phyloP scores from a whole-genome alignment of 2,888 invertebrate genomes.

The Microplitis deprimator region DNA sequence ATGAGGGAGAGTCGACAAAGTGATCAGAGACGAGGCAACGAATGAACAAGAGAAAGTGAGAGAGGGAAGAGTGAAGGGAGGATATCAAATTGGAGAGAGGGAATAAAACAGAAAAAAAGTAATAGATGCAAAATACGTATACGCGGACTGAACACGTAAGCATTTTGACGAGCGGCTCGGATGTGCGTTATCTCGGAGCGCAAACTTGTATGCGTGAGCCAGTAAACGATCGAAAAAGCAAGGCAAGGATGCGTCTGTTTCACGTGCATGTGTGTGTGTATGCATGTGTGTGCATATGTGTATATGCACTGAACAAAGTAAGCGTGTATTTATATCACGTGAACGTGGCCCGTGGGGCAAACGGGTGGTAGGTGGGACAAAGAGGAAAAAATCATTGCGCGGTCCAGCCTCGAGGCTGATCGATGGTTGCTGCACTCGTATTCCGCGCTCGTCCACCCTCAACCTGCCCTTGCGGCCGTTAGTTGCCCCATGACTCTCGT shows the following conservation, averaged over 20 bases:
- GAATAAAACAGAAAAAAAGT: conserved; percentile 46
- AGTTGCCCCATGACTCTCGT: conserved; percentile 46
- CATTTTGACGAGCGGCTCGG: conserved; percentile 45
- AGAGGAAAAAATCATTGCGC: conserved; percentile 72
- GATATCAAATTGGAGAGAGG: conserved; percentile 12
- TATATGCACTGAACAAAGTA: conserved; percentile 44
- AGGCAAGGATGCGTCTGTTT: conserved; percentile 15
- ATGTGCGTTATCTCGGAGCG: conserved; percentile 35
- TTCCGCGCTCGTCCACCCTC: conserved; percentile 46
- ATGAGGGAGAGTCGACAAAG: conserved; percentile 27
- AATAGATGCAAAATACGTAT: conserved; percentile 49
- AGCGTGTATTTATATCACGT: conserved; percentile 53
- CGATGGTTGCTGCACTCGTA: conserved; percentile 54
- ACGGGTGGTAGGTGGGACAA: conserved; percentile 63
- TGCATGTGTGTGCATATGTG: conserved; percentile 33
- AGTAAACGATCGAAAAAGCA: conserved; percentile 24
- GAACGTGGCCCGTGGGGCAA: conserved; percentile 65
- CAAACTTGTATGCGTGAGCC: conserved; percentile 26
- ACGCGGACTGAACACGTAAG: conserved; percentile 46
- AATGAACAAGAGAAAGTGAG: conserved; percentile 31
- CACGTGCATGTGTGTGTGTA: conserved; percentile 14
- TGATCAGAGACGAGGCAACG: conserved; percentile 18
- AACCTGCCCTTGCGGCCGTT: conserved; percentile 48
- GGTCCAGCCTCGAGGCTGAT: conserved; percentile 71
- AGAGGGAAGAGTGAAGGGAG: conserved; percentile 18